These are phyloP conservation scores for Heteronetta atricapilla DNA, from an alignment of 2,113 vertebrate species.

Conservation along the genomic window DNA sequence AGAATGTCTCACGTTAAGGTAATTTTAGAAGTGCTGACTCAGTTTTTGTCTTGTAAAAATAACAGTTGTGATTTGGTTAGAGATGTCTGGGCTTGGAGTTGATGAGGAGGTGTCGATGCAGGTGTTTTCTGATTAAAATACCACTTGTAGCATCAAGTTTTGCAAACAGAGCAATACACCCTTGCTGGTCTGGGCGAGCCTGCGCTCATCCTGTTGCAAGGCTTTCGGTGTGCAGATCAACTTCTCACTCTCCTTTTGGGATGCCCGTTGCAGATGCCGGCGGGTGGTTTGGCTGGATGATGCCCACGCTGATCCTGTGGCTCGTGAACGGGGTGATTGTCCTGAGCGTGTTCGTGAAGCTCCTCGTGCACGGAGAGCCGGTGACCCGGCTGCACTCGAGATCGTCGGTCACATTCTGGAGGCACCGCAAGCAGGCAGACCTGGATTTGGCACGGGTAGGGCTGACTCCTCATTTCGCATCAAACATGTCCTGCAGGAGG, in stretches of 20 bases:
- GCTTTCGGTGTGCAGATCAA: background rate
- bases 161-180: background rate
- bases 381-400: slow-evolving; percentile 92
- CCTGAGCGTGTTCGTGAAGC: slow-evolving; percentile 91
- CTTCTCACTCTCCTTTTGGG: background rate
- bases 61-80: background rate
- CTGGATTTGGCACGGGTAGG: slow-evolving; percentile 89
- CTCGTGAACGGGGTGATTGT: slow-evolving; percentile 92
- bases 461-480: background rate
- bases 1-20: background rate
- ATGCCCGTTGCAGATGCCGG: slow-evolving; percentile 59
- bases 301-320: slow-evolving; percentile 94
- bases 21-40: background rate
- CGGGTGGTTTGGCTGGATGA: slow-evolving; percentile 91
- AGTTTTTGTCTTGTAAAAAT: background rate
- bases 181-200: background rate
- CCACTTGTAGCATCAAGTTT: too few species aligned
- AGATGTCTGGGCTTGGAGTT: background rate
- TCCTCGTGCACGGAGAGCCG: slow-evolving; percentile 93
- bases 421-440: slow-evolving; percentile 95
- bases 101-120: background rate
- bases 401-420: slow-evolving; percentile 93
- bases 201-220: background rate
- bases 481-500: background rate
- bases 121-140: background rate